These are phyloP conservation scores for Drosophila falleni DNA, from an alignment of 2,888 invertebrate species.

Conservation along the genomic window DNA sequence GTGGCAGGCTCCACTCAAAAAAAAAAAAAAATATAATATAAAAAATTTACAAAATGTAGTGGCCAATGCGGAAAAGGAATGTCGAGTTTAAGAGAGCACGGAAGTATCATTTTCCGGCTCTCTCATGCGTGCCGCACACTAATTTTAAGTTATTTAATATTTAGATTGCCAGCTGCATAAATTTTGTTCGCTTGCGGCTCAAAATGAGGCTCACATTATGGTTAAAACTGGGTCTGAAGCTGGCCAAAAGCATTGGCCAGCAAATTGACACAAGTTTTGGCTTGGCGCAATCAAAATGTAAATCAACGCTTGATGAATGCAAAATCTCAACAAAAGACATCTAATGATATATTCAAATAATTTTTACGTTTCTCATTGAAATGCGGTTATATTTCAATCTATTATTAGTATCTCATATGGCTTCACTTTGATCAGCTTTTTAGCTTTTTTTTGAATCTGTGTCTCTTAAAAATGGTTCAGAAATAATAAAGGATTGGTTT, in stretches of 20 bases:
- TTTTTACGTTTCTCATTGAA: conserved; percentile 11
- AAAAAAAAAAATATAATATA: neutral
- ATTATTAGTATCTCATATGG: neutral
- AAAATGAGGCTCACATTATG: conserved; percentile 4
- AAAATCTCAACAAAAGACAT: conserved; percentile 27
- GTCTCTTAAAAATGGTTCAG: neutral
- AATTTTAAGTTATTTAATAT: conserved; percentile 76
- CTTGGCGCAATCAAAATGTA: conserved; percentile 56
- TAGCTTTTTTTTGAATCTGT: neutral
- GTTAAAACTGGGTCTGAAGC: neutral
- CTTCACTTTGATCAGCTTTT: neutral
- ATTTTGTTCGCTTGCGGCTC: conserved; percentile 37
- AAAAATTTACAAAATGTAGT: conserved; percentile 69
- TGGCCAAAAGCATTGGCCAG: conserved; percentile 28
- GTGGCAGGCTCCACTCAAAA: conserved; percentile 17
- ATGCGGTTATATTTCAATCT: conserved; percentile 1
- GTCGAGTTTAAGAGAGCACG: conserved; percentile 53
- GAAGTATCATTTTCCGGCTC: conserved; percentile 74
- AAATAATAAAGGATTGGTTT: neutral
- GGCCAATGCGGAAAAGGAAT: conserved; percentile 75
- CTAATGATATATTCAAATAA: conserved; percentile 46
- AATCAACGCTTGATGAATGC: conserved; percentile 38
- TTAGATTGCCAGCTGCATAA: conserved; percentile 69
- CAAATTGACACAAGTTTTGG: conserved; percentile 48
- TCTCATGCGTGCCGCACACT: conserved; percentile 76